Evolutionary conservation across 2,113 vertebrate species (phyloP), one percentile per base, ranked within the genome.

Genomic region (Bucco capensis): DNA sequence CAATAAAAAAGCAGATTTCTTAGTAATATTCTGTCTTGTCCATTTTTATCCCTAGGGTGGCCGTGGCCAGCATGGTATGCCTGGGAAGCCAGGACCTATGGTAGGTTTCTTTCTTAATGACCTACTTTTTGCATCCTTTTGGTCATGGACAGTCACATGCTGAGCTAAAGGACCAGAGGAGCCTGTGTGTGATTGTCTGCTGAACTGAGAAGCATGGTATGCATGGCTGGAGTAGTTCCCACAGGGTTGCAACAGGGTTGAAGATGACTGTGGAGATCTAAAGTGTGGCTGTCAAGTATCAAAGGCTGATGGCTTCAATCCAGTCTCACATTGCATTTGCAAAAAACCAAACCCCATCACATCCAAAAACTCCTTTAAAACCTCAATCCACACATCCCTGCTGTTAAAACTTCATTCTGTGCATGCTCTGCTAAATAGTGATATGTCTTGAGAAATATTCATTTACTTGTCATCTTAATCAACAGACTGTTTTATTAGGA

Each of bases 51-150:
- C 71, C 40, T 83, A 99, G 99, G 99, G 99, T 15, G 98, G 97
- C 61, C 98, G 98, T 85, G 99, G 99, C 77, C 42, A 97, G 49
- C 95, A 98, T 74, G 99, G 99, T 38, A 99, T 99, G 94, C 60
- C 98, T 56, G 99, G 99, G 57, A 98, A 99, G 96, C 97, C 98
- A 81, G 99, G 99, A n/a, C 96, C 98, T 72, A 96, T 97, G 95
- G 97, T 98, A 92, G 92, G 94, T 75, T 84, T 60, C 38, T 33
- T 61, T 87, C 14, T 76, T 53, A 27, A 30, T 81, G 9, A 14
- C 6, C 30, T 23, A 22, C 60, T 67, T 57, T 56, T 54, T 71
- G 61, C 8, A 27, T 27, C 3, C 25, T 76, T 84, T 69, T 65
- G 21, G 22, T 54, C 44, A 30, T 8, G 40, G 19, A 15, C 76